A percentile compares a stretch with the other conserved stretches of the same genome.
Evolutionary conservation across 2,797 vertebrate genomes (phyloP).

Genomic region (Schizothorax lantsangensis): DNA sequence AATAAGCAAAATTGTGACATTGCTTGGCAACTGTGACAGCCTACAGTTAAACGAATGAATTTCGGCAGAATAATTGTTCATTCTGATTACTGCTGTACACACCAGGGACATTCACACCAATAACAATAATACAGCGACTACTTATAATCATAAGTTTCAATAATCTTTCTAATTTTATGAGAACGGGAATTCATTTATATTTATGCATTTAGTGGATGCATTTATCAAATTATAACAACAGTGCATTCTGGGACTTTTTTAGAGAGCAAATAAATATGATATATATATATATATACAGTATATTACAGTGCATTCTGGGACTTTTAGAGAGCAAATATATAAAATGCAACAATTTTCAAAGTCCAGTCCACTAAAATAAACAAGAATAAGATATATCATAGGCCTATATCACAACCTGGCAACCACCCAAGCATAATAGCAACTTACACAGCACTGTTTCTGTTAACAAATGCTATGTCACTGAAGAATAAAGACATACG

Average conservation of each 20-base stretch:
- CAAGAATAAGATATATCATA: background rate
- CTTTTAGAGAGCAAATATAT: no score
- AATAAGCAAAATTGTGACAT: background rate
- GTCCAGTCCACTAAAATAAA: background rate
- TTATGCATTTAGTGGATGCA: background rate
- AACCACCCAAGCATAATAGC: background rate
- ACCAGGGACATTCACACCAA: background rate
- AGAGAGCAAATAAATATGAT: no score
- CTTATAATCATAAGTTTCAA: background rate
- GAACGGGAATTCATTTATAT: background rate
- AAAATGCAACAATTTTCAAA: background rate
- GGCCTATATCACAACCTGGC: background rate
- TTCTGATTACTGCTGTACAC: background rate
- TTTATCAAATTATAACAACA: background rate
- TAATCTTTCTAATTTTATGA: background rate
- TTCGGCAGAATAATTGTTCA: background rate
- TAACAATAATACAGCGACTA: background rate
- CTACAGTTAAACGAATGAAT: background rate
- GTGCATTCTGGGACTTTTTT: background rate
- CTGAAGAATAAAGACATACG: background rate
- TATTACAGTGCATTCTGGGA: no score
- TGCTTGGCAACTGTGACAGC: background rate
- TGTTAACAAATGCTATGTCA: background rate
- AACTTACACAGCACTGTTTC: background rate
- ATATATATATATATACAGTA: no score